phyloP scores from a whole-genome alignment of 2,113 vertebrate genomes.

The Cranoglanis bouderius region DNA sequence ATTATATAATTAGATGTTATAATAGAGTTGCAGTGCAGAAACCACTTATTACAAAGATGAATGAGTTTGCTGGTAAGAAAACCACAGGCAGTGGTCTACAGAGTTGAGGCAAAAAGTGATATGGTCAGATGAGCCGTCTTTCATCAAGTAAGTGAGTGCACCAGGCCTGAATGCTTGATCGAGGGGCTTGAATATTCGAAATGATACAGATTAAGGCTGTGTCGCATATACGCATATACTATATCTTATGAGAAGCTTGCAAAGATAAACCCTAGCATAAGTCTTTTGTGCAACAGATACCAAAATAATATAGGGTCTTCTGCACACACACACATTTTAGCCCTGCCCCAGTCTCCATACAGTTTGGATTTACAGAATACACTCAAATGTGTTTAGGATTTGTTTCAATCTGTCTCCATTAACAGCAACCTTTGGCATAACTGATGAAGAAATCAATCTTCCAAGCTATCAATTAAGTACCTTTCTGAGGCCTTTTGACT shows the following conservation, averaged over 20 bases:
- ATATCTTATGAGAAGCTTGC: neutral
- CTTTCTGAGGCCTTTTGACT: neutral
- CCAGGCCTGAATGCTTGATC: neutral
- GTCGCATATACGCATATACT: neutral
- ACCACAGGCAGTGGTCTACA: neutral
- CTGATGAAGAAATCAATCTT: conserved; percentile 6
- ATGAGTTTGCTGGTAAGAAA: neutral
- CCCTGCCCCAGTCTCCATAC: too few relatives aligned
- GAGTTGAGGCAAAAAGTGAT: neutral
- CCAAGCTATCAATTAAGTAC: neutral
- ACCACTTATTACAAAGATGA: neutral
- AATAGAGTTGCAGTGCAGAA: neutral
- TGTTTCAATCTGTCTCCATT: neutral
- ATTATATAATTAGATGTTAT: neutral
- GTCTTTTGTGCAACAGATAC: neutral
- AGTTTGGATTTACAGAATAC: neutral
- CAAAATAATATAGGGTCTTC: neutral
- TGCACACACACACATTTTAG: neutral
- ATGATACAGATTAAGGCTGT: neutral
- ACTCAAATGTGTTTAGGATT: neutral
- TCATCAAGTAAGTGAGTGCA: neutral
- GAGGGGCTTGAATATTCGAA: neutral
- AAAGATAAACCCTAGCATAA: neutral
- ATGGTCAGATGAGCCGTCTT: neutral
- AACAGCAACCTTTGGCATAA: neutral